A percentile compares a stretch with the other conserved stretches of the same genome.
These are phyloP conservation scores for Danionella cerebrum DNA, from an alignment of 2,113 vertebrate genomes.

Conservation along the genomic window DNA sequence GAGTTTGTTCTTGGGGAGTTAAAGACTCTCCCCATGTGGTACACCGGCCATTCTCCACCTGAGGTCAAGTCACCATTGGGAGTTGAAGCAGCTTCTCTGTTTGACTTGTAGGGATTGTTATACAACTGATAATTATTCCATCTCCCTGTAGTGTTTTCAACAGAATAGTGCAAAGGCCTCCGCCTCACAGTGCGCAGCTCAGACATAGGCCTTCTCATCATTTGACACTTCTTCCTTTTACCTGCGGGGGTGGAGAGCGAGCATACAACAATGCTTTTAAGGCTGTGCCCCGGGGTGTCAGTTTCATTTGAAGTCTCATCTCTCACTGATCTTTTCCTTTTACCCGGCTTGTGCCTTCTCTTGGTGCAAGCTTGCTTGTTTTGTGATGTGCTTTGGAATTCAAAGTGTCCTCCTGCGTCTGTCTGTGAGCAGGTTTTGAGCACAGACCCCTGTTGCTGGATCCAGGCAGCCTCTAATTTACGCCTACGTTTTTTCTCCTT, in stretches of 20 bases:
- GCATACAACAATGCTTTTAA: slow-evolving; percentile 60
- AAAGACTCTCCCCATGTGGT: slow-evolving; percentile 38
- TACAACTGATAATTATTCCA: slow-evolving; percentile 38
- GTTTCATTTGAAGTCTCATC: slow-evolving; percentile 50
- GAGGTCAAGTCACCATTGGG: slow-evolving; percentile 42
- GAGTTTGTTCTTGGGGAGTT: slow-evolving; percentile 44
- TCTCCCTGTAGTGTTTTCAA: background rate
- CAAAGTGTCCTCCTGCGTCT: slow-evolving; percentile 58
- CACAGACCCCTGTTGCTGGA: slow-evolving; percentile 43
- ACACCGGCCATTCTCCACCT: slow-evolving; percentile 40
- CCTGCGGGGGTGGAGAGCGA: slow-evolving; percentile 57
- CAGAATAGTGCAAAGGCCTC: slow-evolving; percentile 38
- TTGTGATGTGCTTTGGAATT: slow-evolving; percentile 52
- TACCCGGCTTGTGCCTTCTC: slow-evolving; percentile 47
- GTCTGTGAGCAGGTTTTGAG: slow-evolving; percentile 45
- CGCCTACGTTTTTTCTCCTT: slow-evolving; percentile 59
- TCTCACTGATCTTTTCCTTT: slow-evolving; percentile 54
- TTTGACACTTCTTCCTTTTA: slow-evolving; percentile 54
- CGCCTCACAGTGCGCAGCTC: slow-evolving; percentile 40
- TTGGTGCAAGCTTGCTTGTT: slow-evolving; percentile 36
- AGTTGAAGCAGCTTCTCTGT: slow-evolving; percentile 40
- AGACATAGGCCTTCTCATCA: slow-evolving; percentile 29
- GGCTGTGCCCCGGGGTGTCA: slow-evolving; percentile 53
- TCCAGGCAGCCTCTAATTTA: slow-evolving; percentile 63
- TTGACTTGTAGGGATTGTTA: slow-evolving; percentile 36